phyloP scores from a whole-genome alignment of 2,888 invertebrate species.

The Nineta flava region DNA sequence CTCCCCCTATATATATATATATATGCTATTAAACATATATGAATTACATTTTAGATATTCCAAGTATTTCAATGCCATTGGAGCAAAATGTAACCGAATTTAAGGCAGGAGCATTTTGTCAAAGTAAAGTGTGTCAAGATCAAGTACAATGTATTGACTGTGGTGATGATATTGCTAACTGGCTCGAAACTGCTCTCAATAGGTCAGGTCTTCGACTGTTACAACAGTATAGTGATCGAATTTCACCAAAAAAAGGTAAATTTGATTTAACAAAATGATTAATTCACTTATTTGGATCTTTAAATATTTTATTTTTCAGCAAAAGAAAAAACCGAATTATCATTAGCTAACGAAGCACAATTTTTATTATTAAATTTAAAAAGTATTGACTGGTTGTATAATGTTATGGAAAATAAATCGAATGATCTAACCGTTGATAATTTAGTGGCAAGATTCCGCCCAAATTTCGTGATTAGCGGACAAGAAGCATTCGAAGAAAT shows the following conservation, averaged over 20 bases:
- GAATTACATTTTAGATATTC: slow-evolving; percentile 29
- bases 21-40: too few species aligned
- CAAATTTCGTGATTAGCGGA: slow-evolving; percentile 74
- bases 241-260: slow-evolving; percentile 16
- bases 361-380: slow-evolving; percentile 65
- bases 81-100: slow-evolving; percentile 20
- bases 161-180: slow-evolving; percentile 61
- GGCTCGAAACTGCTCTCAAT: slow-evolving; percentile 62
- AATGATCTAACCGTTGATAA: slow-evolving; percentile 34
- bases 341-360: slow-evolving; percentile 72
- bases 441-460: slow-evolving; percentile 66
- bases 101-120: slow-evolving; percentile 36
- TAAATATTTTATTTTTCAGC: slow-evolving; percentile 3
- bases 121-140: slow-evolving; percentile 76
- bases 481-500: slow-evolving; percentile 62
- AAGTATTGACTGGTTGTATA: slow-evolving; percentile 56
- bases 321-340: slow-evolving; percentile 27
- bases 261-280: neutral
- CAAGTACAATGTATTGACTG: slow-evolving; percentile 66
- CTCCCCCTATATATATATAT: too few species aligned
- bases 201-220: slow-evolving; percentile 52
- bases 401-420: slow-evolving; percentile 37
- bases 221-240: slow-evolving; percentile 31
- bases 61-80: slow-evolving; percentile 36
- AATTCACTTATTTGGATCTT: too few species aligned